These are phyloP conservation scores for Eustalomyia histrio DNA, from an alignment of 2,888 invertebrate genomes.

Conservation along the genomic window DNA sequence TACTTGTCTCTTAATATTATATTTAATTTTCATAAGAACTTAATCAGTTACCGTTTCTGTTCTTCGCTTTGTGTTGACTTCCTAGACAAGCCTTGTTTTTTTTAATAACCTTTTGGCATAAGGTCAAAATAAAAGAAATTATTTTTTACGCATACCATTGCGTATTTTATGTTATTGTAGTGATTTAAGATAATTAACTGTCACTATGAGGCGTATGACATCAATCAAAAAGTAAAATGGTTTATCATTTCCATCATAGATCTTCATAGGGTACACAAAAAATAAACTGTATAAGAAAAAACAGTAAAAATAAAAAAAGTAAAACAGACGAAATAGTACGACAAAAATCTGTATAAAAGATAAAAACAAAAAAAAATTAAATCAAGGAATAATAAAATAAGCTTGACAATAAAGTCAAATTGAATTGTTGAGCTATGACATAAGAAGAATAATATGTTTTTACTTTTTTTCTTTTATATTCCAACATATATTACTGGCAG, in stretches of 20 bases:
- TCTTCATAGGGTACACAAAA: neutral
- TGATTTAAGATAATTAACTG: constrained; percentile 62
- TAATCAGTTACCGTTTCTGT: neutral
- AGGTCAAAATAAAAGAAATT: constrained; percentile 33
- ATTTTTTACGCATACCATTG: constrained; percentile 26
- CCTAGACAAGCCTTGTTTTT: constrained; percentile 4
- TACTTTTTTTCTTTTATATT: constrained; percentile 1
- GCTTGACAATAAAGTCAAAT: constrained; percentile 51
- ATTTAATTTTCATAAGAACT: constrained; percentile 3
- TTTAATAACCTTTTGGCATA: constrained; percentile 7
- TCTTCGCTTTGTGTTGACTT: constrained; percentile 4
- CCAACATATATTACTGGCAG: neutral
- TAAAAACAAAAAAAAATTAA: constrained; percentile 11
- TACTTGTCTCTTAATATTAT: neutral
- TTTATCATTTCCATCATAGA: constrained; percentile 31
- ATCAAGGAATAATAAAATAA: constrained; percentile 41
- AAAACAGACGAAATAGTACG: neutral
- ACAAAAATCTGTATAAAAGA: constrained; percentile 1
- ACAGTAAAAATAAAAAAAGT: neutral
- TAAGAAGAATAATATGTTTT: constrained; percentile 5
- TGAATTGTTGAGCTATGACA: constrained; percentile 41
- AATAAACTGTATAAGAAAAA: constrained; percentile 21
- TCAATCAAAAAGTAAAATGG: constrained; percentile 60
- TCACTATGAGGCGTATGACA: constrained; percentile 57
- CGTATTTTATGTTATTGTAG: constrained; percentile 30